Conservation (phyloP, 2,797 vertebrate species). For the Phaenicophaeus curvirostris region DNA sequence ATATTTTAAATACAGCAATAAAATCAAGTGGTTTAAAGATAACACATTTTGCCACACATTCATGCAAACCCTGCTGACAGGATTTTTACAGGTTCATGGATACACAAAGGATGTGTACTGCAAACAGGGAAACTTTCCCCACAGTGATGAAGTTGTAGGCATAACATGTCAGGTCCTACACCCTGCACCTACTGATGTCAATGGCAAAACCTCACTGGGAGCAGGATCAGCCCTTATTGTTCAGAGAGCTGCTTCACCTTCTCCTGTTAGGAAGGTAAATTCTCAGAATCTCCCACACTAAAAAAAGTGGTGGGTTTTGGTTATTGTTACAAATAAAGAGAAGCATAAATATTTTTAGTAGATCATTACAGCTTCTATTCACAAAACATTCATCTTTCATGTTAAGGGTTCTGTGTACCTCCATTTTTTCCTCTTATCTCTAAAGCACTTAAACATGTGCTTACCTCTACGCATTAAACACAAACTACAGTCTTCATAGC, state of each 20-base stretch:
- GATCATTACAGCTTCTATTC: slow-evolving; percentile 5
- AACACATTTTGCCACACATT: slow-evolving; percentile 74
- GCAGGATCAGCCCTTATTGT: slow-evolving; percentile 40
- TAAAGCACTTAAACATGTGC: not conserved
- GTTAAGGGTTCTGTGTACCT: not conserved
- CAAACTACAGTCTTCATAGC: not conserved
- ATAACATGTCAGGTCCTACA: slow-evolving; percentile 32
- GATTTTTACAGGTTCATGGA: slow-evolving; percentile 72
- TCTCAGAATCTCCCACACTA: slow-evolving; percentile 28
- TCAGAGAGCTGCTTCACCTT: slow-evolving; percentile 53
- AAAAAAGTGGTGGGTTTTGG: not conserved
- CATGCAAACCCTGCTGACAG: slow-evolving; percentile 76
- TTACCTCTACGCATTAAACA: not conserved
- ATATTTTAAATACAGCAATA: slow-evolving; percentile 81
- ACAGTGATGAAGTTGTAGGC: slow-evolving; percentile 60
- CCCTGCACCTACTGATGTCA: slow-evolving; percentile 29
- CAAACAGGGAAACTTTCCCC: slow-evolving; percentile 62
- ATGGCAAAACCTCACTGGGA: slow-evolving; percentile 36
- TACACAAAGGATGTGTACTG: slow-evolving; percentile 51
- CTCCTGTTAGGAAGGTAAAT: slow-evolving; percentile 38
- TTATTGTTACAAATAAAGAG: slow-evolving; percentile 21
- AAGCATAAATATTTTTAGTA: slow-evolving; percentile 42
- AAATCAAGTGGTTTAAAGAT: slow-evolving; percentile 78
- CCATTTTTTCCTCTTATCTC: not conserved
- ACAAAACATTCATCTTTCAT: not conserved